These are phyloP conservation scores for Bombus polaris DNA, from an alignment of 1,140 invertebrate species.

Conservation along the genomic window DNA sequence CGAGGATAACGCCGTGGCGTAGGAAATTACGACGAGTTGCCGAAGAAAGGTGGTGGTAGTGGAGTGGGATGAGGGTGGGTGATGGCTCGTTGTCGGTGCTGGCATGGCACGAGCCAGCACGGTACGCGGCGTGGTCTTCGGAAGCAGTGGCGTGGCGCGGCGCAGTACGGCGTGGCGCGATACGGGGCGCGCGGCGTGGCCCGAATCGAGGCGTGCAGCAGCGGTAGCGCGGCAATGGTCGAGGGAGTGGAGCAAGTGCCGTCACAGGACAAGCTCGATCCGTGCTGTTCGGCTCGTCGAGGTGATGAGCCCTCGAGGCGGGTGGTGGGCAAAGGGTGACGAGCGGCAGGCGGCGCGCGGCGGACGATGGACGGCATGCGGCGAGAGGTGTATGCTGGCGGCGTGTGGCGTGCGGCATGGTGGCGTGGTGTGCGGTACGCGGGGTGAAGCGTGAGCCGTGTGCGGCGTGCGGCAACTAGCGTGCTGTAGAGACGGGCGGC, in stretches of 20 bases:
- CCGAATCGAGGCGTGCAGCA: slow-evolving; percentile 16
- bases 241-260: slow-evolving; percentile 48
- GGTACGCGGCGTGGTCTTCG: slow-evolving; percentile 1
- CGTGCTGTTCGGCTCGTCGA: slow-evolving; percentile 76
- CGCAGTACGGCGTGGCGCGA: slow-evolving; percentile 66
- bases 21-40: slow-evolving; percentile 58
- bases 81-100: slow-evolving; percentile 47
- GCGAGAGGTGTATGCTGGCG: slow-evolving; percentile 23
- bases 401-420: slow-evolving; percentile 24
- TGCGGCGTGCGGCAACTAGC: neutral
- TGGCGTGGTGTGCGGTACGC: slow-evolving; percentile 11
- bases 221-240: slow-evolving; percentile 16
- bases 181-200: slow-evolving; percentile 17
- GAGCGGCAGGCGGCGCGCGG: slow-evolving; percentile 9
- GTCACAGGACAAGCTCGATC: slow-evolving; percentile 65
- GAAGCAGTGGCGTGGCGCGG: slow-evolving; percentile 61
- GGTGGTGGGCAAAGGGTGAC: slow-evolving; percentile 23
- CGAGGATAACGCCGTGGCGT: slow-evolving; percentile 53
- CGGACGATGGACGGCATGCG: slow-evolving; percentile 24
- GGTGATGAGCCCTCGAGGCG: slow-evolving; percentile 78
- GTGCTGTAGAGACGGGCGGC: slow-evolving; percentile 22
- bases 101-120: slow-evolving; percentile 37
- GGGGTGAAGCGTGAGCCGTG: slow-evolving; percentile 15
- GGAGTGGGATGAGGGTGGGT: neutral
- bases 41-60: slow-evolving; percentile 33